Percentiles rank a stretch among this genome's conserved stretches.
Evolutionary conservation across 2,888 invertebrate species (phyloP).

Genomic region (Drosophila birchii): DNA sequence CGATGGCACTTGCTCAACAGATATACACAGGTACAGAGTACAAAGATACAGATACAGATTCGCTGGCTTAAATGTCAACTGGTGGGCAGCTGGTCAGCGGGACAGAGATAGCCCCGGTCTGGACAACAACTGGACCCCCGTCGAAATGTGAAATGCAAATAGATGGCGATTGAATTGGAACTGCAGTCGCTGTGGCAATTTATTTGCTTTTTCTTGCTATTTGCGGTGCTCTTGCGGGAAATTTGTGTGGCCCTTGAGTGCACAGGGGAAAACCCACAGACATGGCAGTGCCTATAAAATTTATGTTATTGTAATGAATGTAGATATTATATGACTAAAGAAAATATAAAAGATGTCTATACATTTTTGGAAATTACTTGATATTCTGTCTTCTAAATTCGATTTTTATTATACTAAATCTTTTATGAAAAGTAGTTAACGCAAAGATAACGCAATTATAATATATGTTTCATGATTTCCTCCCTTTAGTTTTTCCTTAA

Average conservation of each 20-base stretch:
- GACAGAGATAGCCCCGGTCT: conserved; percentile 26
- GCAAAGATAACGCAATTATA: neutral
- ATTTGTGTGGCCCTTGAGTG: conserved; percentile 10
- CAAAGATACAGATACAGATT: conserved; percentile 5
- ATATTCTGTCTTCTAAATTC: neutral
- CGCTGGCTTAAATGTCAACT: conserved; percentile 66
- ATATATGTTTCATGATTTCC: neutral
- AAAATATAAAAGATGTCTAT: neutral
- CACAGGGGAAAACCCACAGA: conserved; percentile 8
- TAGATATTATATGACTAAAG: neutral
- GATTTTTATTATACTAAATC: neutral
- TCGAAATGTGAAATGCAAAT: conserved; percentile 47
- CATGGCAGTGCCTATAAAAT: neutral
- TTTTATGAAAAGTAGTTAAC: neutral
- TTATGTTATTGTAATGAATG: neutral
- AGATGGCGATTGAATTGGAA: conserved; percentile 37
- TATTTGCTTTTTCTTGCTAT: conserved; percentile 36
- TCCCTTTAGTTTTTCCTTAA: neutral
- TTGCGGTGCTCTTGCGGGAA: conserved; percentile 18
- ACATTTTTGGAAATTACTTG: neutral
- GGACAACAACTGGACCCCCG: conserved; percentile 17
- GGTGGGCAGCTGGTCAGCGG: conserved; percentile 20
- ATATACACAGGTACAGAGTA: neutral
- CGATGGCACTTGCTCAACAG: conserved; percentile 63
- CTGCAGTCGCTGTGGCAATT: conserved; percentile 33